A percentile compares a stretch with the other conserved stretches of the same genome.
Evolutionary conservation across 2,888 invertebrate species (phyloP).

Genomic region (Pristionchus japonicus): DNA sequence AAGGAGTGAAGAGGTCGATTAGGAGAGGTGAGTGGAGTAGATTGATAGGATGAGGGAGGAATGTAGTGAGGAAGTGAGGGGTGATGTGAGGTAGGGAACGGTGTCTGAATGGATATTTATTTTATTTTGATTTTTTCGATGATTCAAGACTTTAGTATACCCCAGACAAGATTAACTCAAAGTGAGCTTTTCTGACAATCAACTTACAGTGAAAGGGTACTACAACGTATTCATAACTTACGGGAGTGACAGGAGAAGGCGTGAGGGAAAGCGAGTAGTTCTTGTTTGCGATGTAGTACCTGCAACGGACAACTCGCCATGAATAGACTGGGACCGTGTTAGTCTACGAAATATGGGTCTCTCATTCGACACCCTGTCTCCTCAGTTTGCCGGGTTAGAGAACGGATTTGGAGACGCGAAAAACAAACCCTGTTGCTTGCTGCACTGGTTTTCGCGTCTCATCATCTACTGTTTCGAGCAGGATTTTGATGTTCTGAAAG

Average conservation of each 20-base stretch:
- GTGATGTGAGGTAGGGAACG: background rate
- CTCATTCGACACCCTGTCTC: too few species aligned
- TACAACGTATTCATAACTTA: background rate
- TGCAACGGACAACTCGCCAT: background rate
- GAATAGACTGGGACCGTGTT: too few species aligned
- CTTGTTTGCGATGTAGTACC: conserved; percentile 23
- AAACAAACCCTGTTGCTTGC: conserved; percentile 31
- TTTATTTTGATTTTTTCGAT: background rate
- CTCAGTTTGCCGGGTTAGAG: too few species aligned
- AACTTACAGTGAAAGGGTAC: background rate
- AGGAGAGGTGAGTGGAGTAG: background rate
- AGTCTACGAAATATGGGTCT: too few species aligned
- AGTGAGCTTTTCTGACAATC: too few species aligned
- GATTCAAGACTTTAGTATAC: background rate
- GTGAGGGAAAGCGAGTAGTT: conserved; percentile 41
- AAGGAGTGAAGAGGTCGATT: background rate
- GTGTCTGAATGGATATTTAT: background rate
- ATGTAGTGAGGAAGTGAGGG: background rate
- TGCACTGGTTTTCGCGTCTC: conserved; percentile 29
- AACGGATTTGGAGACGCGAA: too few species aligned
- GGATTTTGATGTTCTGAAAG: conserved; percentile 41
- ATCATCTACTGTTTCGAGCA: conserved; percentile 27
- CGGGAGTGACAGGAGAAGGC: background rate
- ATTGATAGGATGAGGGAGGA: background rate
- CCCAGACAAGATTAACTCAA: too few species aligned